These are phyloP conservation scores for Phaenicophaeus curvirostris DNA, from an alignment of 2,797 vertebrate species.

Conservation along the genomic window DNA sequence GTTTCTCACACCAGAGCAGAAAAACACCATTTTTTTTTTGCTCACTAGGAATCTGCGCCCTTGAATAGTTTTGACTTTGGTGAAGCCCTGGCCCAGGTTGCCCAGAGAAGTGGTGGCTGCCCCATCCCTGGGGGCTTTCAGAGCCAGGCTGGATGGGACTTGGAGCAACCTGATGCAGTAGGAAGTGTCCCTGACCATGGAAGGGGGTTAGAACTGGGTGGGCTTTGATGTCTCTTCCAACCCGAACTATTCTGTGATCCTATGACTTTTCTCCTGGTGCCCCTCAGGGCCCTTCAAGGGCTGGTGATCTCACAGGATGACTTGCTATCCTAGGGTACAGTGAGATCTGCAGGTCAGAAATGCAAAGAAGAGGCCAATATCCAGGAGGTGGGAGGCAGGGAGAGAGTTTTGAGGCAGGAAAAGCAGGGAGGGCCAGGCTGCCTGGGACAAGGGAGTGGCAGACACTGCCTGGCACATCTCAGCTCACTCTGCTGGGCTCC, in stretches of 20 bases:
- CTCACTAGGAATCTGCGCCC: background rate
- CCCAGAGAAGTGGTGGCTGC: too few species aligned
- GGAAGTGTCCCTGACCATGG: too few species aligned
- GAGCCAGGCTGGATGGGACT: too few species aligned
- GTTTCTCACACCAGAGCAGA: background rate
- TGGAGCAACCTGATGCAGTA: too few species aligned
- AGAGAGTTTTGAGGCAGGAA: background rate
- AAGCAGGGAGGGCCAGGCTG: background rate
- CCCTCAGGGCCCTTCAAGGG: fast-evolving
- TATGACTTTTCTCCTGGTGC: background rate
- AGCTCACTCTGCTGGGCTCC: too few species aligned
- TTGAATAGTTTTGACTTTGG: background rate
- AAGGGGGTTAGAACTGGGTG: too few species aligned
- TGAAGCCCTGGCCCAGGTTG: too few species aligned
- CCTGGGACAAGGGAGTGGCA: background rate
- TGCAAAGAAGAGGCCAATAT: fast-evolving
- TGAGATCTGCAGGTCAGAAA: background rate
- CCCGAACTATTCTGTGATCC: too few species aligned
- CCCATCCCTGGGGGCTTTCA: too few species aligned
- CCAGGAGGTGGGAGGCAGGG: background rate
- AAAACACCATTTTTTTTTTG: background rate
- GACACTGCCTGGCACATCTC: background rate
- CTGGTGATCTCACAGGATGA: fast-evolving
- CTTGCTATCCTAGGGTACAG: background rate
- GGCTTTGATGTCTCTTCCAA: too few species aligned